A percentile compares a stretch with the other conserved stretches of the same genome.
Evolutionary conservation across 2,797 vertebrate genomes (phyloP).

Genomic region (Tolypeutes matacus): DNA sequence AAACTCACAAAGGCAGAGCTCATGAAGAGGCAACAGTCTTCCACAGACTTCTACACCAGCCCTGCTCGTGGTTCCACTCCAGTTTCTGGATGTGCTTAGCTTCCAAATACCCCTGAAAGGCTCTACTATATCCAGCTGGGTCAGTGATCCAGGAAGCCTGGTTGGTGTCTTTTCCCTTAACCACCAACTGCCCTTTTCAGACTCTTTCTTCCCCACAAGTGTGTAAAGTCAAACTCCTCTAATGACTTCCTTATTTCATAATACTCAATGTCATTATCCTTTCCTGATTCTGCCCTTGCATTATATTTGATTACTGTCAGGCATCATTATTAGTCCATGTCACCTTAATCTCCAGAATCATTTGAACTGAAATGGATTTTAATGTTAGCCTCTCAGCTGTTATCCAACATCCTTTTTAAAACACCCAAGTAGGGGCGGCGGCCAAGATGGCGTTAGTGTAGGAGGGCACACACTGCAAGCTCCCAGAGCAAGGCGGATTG

Average conservation of each 20-base stretch:
- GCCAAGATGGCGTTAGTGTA: no score
- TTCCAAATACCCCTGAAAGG: neutral
- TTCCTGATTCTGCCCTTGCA: neutral
- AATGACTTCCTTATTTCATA: neutral
- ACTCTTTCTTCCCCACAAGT: neutral
- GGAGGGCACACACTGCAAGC: no score
- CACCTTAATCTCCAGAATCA: conserved; percentile 34
- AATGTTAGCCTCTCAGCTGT: conserved; percentile 1
- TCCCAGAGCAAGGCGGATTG: no score
- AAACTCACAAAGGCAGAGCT: neutral
- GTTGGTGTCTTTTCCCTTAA: neutral
- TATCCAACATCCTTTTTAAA: conserved; percentile 42
- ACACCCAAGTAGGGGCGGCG: neutral
- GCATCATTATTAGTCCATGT: neutral
- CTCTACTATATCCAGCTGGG: neutral
- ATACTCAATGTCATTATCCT: neutral
- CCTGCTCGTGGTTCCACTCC: neutral
- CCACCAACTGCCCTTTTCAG: neutral
- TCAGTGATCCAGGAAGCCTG: neutral
- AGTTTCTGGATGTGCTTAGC: neutral
- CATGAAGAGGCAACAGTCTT: neutral
- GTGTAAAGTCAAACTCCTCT: neutral
- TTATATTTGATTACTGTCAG: neutral
- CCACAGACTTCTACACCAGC: neutral
- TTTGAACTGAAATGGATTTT: conserved; percentile 52